Base-by-base conservation (phyloP, 92 coral and sea anemone genomes). In the Umimayanthus kanabou region DNA sequence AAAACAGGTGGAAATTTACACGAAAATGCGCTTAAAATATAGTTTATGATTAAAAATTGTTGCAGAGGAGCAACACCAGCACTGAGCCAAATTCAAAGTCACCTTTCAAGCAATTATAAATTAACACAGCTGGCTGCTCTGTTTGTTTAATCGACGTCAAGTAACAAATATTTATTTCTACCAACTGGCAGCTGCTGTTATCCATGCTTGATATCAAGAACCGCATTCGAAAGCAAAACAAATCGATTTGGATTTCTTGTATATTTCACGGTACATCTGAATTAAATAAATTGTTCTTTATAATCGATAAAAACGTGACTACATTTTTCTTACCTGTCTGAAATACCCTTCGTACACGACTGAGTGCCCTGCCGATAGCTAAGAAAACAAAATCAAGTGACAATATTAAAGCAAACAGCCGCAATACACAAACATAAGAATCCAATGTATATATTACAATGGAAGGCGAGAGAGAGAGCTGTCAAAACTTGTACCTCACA, bases 331-430 rank as follows among this genome's bases (percentile, higher is more conserved):
- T 91, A 96, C 99, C 90, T 96, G 99, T 91, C 99, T 90, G 88
- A 94, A 96, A 73, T 93, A 96, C 50, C 92, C 92, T 83, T 96
- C 99, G 81, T 95, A 96, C 16, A 95, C 97, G 30, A 93, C 92
- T 50, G 98, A 81, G 90, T 96, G 99, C 70, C 99, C 99, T 82
- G 98, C 98, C 70, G 99, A 96, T 71, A 96, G 99, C 99, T 96
- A 30, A n/a, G 49, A 78, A 73, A 81, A 87, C 57, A n/a, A 64
- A 65, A 66, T 47, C 23, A 79, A 75, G 71, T 40, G 70, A 85
- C 64, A 73, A 80, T 39, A 71, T 61, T 23, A 49, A 37, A 28
- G 28, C 25, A 53, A 80, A 80, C 28, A 14, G 22, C 10, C 49
- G 50, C 78, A 43, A 39, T 43, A 33, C 22, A 16, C 76, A 71